Percentiles rank a stretch among this genome's conserved stretches.
These are phyloP conservation scores for Leptonema lineaticorne DNA, from an alignment of 1,140 invertebrate species.

Conservation along the genomic window DNA sequence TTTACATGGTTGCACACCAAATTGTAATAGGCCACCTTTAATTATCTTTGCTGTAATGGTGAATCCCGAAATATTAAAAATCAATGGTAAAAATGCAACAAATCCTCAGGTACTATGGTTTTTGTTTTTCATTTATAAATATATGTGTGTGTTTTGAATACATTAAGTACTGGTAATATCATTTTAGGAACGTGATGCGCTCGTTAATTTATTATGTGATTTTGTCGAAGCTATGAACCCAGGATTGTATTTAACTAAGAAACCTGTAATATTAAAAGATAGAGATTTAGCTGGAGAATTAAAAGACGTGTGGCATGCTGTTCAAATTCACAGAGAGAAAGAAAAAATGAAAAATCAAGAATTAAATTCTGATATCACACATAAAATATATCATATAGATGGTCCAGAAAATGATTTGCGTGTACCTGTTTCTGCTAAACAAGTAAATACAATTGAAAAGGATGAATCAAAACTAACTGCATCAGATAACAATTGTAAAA, in stretches of 20 bases:
- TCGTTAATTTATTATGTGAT: conserved; percentile 67
- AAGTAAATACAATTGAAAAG: not conserved
- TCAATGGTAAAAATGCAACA: conserved; percentile 65
- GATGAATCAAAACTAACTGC: not conserved
- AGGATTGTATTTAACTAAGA: conserved; percentile 58
- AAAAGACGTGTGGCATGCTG: conserved; percentile 71
- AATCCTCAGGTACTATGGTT: conserved; percentile 57
- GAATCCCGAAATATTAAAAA: conserved; percentile 66
- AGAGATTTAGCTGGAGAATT: conserved; percentile 69
- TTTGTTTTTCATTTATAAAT: not conserved
- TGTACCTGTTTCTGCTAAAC: not conserved
- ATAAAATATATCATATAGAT: conserved; percentile 45
- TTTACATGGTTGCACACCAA: conserved; percentile 57
- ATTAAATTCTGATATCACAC: conserved; percentile 53
- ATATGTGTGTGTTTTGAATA: not conserved
- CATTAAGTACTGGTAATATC: not conserved
- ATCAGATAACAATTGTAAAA: conserved; percentile 16
- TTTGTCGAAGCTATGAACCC: conserved; percentile 72
- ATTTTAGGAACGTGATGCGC: conserved; percentile 61
- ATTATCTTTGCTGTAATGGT: conserved; percentile 71
- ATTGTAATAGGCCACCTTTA: conserved; percentile 60
- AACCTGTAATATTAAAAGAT: conserved; percentile 65
- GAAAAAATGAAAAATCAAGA: conserved; percentile 57
- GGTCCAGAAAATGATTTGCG: conserved; percentile 13
- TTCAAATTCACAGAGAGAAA: conserved; percentile 63